Conservation (phyloP, 2,888 invertebrate species). For the Nycteola revayana region DNA sequence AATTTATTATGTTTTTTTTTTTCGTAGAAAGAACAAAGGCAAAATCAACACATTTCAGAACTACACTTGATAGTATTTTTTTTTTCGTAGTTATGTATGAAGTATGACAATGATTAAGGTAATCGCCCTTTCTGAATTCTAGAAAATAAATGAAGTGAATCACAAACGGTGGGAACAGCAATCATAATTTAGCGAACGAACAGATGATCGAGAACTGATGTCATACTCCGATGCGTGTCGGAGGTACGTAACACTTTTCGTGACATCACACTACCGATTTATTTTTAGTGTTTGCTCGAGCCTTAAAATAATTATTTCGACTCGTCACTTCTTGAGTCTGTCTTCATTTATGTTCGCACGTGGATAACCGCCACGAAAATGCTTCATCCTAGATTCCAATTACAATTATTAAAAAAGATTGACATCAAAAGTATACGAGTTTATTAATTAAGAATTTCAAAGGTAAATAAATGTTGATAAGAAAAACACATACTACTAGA, state of each 20-base stretch:
- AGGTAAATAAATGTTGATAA: no score
- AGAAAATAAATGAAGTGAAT: conserved; percentile 36
- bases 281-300: conserved; percentile 68
- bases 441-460: no score
- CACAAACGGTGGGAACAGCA: conserved; percentile 50
- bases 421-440: no score
- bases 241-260: conserved; percentile 69
- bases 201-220: conserved; percentile 70
- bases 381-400: conserved; percentile 3
- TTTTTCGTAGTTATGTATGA: no score
- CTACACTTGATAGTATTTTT: no score
- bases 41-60: no score
- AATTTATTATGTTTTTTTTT: no score
- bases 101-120: conserved; percentile 19
- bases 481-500: no score
- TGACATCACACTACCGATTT: conserved; percentile 74
- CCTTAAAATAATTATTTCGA: conserved; percentile 70
- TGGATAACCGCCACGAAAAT: conserved; percentile 18
- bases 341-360: conserved; percentile 45
- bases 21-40: no score
- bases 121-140: conserved; percentile 26
- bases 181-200: conserved; percentile 57
- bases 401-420: no score
- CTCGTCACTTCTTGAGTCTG: conserved; percentile 50
- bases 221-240: conserved; percentile 68